Percentiles rank a stretch among this genome's conserved stretches.
These are phyloP conservation scores for Tragelaphus scriptus DNA, from an alignment of 2,113 vertebrate species.

Conservation along the genomic window DNA sequence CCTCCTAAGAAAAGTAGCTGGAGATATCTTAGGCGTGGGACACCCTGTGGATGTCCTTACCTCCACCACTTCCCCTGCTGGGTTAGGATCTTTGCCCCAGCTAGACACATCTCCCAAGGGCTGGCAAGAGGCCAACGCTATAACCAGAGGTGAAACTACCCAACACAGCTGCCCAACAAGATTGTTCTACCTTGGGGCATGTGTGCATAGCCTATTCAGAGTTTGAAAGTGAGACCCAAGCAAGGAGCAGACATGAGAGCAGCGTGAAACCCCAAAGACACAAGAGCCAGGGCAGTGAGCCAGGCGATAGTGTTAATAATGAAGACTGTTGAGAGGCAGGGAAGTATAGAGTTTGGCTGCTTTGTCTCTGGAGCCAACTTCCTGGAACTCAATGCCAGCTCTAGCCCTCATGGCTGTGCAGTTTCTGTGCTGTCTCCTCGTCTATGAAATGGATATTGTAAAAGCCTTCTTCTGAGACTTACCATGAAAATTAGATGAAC, in stretches of 20 bases:
- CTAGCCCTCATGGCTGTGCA: neutral
- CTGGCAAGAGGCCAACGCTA: neutral
- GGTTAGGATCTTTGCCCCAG: neutral
- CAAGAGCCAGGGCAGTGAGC: neutral
- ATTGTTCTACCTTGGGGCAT: neutral
- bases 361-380: neutral
- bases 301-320: neutral
- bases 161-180: neutral
- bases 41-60: neutral
- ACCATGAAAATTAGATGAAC: neutral
- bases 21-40: neutral
- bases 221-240: neutral
- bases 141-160: neutral
- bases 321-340: neutral
- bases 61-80: neutral
- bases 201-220: neutral
- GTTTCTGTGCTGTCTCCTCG: neutral
- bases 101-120: neutral
- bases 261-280: neutral
- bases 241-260: neutral
- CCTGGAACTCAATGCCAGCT: neutral
- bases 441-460: neutral
- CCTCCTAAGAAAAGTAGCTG: neutral
- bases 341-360: neutral
- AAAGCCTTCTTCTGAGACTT: neutral